These are phyloP conservation scores for Diploscapter pachys DNA, from an alignment of 1,140 invertebrate species.

Conservation along the genomic window DNA sequence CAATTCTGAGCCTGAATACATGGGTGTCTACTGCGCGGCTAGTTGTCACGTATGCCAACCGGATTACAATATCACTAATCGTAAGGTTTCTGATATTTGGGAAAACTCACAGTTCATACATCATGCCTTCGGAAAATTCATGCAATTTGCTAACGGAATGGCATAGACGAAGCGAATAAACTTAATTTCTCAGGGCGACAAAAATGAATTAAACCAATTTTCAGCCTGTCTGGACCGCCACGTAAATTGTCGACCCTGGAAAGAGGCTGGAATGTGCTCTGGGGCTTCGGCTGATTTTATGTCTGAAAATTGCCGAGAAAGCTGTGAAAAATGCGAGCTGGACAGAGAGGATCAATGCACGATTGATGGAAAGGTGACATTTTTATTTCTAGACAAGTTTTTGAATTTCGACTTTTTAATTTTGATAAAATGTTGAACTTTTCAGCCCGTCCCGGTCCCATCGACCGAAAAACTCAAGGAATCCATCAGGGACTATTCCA, in stretches of 20 bases:
- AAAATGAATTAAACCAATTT: constrained; percentile 8
- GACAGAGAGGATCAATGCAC: constrained; percentile 24
- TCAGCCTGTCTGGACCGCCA: constrained; percentile 28
- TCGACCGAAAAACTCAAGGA: too few relatives aligned
- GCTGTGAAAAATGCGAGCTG: constrained; percentile 37
- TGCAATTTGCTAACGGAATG: neutral
- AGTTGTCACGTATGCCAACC: constrained; percentile 48
- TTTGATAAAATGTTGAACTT: too few relatives aligned
- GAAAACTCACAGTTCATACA: neutral
- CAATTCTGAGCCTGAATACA: constrained; percentile 44
- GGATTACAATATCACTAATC: constrained; percentile 47
- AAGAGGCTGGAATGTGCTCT: constrained; percentile 31
- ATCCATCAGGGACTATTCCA: too few relatives aligned
- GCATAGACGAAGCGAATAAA: neutral
- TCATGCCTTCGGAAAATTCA: neutral
- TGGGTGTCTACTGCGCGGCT: constrained; percentile 45
- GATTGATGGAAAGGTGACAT: constrained; percentile 28
- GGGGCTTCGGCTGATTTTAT: constrained; percentile 49
- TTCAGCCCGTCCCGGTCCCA: too few relatives aligned
- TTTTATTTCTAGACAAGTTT: too few relatives aligned
- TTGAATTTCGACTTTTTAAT: too few relatives aligned
- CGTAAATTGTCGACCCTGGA: constrained; percentile 24
- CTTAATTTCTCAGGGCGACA: neutral
- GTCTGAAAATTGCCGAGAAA: constrained; percentile 53
- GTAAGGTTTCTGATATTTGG: constrained; percentile 24